phyloP scores from a whole-genome alignment of 2,113 vertebrate species.

The Dolichallabes microphthalmus region DNA sequence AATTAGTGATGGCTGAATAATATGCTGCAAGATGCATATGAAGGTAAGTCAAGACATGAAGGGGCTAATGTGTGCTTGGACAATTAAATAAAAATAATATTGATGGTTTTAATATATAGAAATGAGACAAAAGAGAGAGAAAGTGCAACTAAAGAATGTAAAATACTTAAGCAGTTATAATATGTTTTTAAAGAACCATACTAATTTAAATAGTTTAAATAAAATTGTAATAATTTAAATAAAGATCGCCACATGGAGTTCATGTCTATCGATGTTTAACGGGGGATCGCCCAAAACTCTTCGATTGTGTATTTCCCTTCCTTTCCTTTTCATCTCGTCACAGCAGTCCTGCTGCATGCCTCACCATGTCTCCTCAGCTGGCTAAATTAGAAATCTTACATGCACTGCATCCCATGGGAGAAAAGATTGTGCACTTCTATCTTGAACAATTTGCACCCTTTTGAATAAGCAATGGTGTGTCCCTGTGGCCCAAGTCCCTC shows the following conservation, averaged over 20 bases:
- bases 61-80: background rate
- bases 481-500: conserved; percentile 58
- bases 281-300: conserved; percentile 50
- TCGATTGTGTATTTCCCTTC: conserved; percentile 38
- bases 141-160: background rate
- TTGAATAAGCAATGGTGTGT: conserved; percentile 75
- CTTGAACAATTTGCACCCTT: conserved; percentile 67
- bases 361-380: conserved; percentile 28
- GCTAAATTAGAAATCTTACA: conserved; percentile 67
- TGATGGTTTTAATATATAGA: background rate
- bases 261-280: conserved; percentile 33
- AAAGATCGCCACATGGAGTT: conserved; percentile 8
- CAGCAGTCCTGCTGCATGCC: conserved; percentile 3
- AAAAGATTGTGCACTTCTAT: conserved; percentile 67
- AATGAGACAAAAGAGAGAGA: background rate
- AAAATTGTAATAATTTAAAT: conserved; percentile 15
- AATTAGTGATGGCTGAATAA: background rate
- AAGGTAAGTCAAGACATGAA: background rate
- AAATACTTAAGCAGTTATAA: background rate
- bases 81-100: background rate
- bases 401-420: conserved; percentile 9
- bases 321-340: background rate
- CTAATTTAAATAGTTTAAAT: background rate
- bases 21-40: background rate
- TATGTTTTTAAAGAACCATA: background rate